phyloP scores from a whole-genome alignment of 2,797 vertebrate species.

The Clarias fuscus region DNA sequence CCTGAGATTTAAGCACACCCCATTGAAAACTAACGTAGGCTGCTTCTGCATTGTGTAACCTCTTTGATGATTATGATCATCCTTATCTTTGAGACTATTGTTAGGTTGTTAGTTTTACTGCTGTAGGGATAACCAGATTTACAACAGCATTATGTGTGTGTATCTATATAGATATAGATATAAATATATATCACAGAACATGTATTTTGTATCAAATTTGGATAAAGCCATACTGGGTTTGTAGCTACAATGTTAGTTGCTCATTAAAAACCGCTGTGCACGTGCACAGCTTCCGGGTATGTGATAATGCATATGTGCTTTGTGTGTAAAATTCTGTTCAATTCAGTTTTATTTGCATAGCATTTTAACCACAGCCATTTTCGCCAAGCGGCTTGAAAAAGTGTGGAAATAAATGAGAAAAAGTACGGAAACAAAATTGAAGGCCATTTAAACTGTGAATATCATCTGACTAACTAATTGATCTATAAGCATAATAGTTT shows the following conservation, averaged over 20 bases:
- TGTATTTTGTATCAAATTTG: constrained; percentile 9
- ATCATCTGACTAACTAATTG: too few relatives aligned
- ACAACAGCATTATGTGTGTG: neutral
- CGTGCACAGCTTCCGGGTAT: neutral
- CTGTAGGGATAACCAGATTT: neutral
- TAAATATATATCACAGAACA: neutral
- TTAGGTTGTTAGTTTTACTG: neutral
- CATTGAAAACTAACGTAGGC: neutral
- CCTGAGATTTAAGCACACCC: neutral
- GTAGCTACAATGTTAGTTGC: neutral
- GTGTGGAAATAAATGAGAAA: too few relatives aligned
- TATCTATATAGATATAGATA: neutral
- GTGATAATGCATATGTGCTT: neutral
- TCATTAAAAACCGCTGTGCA: constrained; percentile 3
- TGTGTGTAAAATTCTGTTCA: neutral
- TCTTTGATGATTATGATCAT: constrained; percentile 5
- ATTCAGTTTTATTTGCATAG: too few relatives aligned
- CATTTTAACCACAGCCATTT: too few relatives aligned
- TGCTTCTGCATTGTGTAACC: neutral
- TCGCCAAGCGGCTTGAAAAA: too few relatives aligned
- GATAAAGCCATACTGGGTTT: neutral
- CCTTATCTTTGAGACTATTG: neutral
- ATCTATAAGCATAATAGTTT: neutral
- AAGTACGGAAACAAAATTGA: too few relatives aligned
- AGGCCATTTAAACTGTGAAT: neutral